Percentiles rank a stretch among this genome's conserved stretches.
Conservation (phyloP, 2,113 vertebrate species). For the Poeciliopsis occidentalis region DNA sequence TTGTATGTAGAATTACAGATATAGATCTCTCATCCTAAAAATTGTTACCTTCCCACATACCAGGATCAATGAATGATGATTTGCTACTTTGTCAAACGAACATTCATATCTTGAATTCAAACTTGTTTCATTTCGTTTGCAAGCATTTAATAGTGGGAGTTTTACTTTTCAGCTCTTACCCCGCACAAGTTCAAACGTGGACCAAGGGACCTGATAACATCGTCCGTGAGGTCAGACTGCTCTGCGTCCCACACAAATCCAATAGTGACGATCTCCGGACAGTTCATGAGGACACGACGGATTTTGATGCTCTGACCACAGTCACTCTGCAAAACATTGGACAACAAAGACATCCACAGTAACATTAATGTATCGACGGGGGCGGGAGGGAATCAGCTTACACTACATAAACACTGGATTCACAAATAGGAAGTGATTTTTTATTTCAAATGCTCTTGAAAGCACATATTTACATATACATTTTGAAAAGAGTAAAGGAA, state of each 20-base stretch:
- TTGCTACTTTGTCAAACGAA: background rate
- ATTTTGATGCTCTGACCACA: conserved; percentile 98
- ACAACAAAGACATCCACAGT: too few species aligned
- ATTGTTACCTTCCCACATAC: background rate
- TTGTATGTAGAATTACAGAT: background rate
- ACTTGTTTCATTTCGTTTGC: background rate
- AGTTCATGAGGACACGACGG: conserved; percentile 96
- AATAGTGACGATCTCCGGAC: conserved; percentile 96
- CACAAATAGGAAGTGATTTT: background rate
- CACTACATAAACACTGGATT: too few species aligned
- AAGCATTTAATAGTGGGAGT: background rate
- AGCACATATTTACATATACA: too few species aligned
- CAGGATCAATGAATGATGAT: background rate
- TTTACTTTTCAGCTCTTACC: conserved; percentile 74
- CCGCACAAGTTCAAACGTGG: conserved; percentile 91
- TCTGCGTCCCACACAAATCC: conserved; percentile 98
- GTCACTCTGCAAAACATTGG: conserved; percentile 83
- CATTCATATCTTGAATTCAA: background rate
- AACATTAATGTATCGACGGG: too few species aligned
- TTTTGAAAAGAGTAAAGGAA: background rate
- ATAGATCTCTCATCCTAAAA: conserved; percentile 2
- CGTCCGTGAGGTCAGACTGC: conserved; percentile 95
- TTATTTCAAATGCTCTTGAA: background rate
- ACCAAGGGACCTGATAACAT: conserved; percentile 89
- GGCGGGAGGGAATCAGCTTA: too few species aligned